A percentile compares a stretch with the other conserved stretches of the same genome.
Evolutionary conservation across 2,888 invertebrate species (phyloP).

Genomic region (Plebejus melissa): DNA sequence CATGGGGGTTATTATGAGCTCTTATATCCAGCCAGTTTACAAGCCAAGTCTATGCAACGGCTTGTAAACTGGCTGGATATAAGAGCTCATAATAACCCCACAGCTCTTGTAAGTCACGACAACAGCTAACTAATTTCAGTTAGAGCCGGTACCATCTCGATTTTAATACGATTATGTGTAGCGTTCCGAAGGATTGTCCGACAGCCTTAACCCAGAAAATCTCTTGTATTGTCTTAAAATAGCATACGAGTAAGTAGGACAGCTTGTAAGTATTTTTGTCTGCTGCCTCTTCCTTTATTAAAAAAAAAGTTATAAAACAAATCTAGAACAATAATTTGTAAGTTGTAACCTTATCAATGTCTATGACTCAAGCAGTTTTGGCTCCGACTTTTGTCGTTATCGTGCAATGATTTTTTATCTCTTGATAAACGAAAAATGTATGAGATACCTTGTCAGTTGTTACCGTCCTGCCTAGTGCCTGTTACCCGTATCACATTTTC

Average conservation of each 20-base stretch:
- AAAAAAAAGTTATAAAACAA: neutral
- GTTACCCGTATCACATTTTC: neutral
- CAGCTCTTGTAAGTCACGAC: neutral
- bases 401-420: slow-evolving; percentile 13
- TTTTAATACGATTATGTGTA: neutral
- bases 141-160: slow-evolving; percentile 2
- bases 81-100: neutral
- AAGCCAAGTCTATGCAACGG: no score
- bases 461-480: neutral
- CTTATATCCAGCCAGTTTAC: no score
- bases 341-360: neutral
- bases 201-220: neutral
- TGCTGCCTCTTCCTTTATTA: no score
- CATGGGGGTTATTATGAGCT: no score
- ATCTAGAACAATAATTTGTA: neutral
- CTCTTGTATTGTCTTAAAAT: neutral
- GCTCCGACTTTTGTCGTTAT: neutral
- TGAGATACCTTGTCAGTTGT: neutral
- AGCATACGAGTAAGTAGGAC: neutral
- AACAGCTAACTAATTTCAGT: neutral
- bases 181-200: neutral
- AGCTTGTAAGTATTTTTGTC: neutral
- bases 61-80: no score
- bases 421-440: slow-evolving; percentile 15
- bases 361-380: neutral